Conservation (phyloP, 2,113 vertebrate species). For the Dicaeum eximium region DNA sequence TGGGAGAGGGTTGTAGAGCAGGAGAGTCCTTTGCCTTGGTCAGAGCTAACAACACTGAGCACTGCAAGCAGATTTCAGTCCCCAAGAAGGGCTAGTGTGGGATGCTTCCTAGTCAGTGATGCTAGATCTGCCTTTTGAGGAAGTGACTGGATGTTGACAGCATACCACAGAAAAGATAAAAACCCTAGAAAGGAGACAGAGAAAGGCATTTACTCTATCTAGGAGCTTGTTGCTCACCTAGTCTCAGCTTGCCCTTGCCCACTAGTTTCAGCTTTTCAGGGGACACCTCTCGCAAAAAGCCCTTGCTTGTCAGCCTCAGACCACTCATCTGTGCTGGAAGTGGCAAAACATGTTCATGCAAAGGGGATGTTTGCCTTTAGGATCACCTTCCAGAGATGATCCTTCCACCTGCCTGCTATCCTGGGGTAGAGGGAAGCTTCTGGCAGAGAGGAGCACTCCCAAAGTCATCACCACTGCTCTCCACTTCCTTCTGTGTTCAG, state of each 20-base stretch:
- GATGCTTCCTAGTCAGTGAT: neutral
- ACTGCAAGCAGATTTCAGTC: neutral
- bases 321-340: neutral
- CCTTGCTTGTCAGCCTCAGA: neutral
- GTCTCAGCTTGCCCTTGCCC: neutral
- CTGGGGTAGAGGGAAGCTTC: neutral
- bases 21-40: neutral
- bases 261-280: neutral
- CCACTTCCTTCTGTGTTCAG: neutral
- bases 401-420: neutral
- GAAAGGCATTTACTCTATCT: neutral
- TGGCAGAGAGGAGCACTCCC: neutral
- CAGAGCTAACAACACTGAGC: neutral
- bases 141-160: neutral
- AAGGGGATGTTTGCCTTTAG: neutral
- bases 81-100: neutral
- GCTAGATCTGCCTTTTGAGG: neutral
- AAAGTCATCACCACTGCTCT: neutral
- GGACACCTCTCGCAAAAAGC: neutral
- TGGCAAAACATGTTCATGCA: neutral
- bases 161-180: neutral
- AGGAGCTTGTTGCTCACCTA: neutral
- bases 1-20: neutral
- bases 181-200: neutral
- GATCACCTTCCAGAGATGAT: neutral